A percentile compares a stretch with the other conserved stretches of the same genome.
phyloP scores from a whole-genome alignment of 2,113 vertebrate genomes.

The Leptobrachium ailaonicum region DNA sequence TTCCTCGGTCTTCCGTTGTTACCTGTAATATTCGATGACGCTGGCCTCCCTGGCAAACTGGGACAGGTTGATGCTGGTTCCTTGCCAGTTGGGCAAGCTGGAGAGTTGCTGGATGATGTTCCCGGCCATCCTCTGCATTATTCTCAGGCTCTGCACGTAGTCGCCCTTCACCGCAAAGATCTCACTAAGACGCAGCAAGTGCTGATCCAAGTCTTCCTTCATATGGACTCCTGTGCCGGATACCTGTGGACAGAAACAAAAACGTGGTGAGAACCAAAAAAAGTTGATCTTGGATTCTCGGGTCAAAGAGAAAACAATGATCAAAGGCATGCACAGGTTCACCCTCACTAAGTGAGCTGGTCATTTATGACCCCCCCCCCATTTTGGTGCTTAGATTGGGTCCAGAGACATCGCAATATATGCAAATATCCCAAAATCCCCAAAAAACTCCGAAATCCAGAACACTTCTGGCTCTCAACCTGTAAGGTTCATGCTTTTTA shows the following conservation, averaged over 20 bases:
- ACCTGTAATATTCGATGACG: constrained; percentile 88
- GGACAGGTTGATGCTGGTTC: constrained; percentile 71
- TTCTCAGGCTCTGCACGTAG: constrained; percentile 83
- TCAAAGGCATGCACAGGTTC: too few species aligned
- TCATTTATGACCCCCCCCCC: too few species aligned
- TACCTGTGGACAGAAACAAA: constrained; percentile 69
- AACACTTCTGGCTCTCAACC: too few species aligned
- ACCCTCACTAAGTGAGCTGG: too few species aligned
- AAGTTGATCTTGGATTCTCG: too few species aligned
- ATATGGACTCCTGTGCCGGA: constrained; percentile 74
- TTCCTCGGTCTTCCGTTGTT: constrained; percentile 14
- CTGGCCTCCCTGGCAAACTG: constrained; percentile 64
- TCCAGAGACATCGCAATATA: too few species aligned
- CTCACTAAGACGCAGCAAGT: constrained; percentile 81
- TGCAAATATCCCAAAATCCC: too few species aligned
- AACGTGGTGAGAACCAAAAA: accelerated
- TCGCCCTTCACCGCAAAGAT: constrained; percentile 81
- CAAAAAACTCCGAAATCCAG: too few species aligned
- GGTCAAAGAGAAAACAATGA: too few species aligned
- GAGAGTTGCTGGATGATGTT: constrained; percentile 78
- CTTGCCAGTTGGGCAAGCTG: constrained; percentile 78
- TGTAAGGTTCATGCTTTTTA: too few species aligned
- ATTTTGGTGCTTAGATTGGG: too few species aligned
- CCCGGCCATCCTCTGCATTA: constrained; percentile 81
- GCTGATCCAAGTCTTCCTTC: constrained; percentile 77